phyloP scores from a whole-genome alignment of 2,888 invertebrate genomes.

The Lithophane ornitopus region DNA sequence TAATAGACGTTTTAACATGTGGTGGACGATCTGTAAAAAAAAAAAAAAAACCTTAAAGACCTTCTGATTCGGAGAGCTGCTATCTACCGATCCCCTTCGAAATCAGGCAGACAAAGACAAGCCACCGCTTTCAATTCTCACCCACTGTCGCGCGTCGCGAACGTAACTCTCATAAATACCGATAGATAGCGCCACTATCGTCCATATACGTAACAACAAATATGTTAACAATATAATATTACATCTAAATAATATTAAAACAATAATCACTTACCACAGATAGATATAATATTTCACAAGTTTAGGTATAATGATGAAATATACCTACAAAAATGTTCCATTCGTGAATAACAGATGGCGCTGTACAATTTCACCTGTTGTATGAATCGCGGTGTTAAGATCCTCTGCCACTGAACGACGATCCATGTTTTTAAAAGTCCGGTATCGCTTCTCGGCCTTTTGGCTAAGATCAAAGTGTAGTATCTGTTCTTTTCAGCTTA shows the following conservation, averaged over 20 bases:
- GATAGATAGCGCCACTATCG: conserved; percentile 8
- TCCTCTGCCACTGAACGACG: no score
- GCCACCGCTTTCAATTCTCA: neutral
- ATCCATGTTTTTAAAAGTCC: no score
- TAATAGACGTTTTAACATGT: no score
- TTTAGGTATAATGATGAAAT: neutral
- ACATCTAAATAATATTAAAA: neutral
- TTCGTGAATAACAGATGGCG: neutral
- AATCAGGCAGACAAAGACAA: neutral
- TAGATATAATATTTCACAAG: neutral
- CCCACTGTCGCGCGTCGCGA: neutral
- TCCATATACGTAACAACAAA: neutral
- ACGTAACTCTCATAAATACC: neutral
- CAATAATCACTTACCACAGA: neutral
- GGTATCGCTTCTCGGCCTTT: neutral
- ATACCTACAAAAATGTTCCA: neutral
- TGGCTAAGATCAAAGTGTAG: no score
- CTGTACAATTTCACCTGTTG: neutral
- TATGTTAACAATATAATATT: neutral
- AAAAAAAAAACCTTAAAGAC: no score
- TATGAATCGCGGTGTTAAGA: neutral
- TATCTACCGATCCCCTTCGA: neutral
- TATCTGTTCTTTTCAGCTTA: no score
- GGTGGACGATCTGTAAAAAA: no score
- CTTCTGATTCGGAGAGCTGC: neutral